These are phyloP conservation scores for Heliocidaris tuberculata DNA, from an alignment of 35 echinoderm and acorn worm genomes.

Conservation along the genomic window DNA sequence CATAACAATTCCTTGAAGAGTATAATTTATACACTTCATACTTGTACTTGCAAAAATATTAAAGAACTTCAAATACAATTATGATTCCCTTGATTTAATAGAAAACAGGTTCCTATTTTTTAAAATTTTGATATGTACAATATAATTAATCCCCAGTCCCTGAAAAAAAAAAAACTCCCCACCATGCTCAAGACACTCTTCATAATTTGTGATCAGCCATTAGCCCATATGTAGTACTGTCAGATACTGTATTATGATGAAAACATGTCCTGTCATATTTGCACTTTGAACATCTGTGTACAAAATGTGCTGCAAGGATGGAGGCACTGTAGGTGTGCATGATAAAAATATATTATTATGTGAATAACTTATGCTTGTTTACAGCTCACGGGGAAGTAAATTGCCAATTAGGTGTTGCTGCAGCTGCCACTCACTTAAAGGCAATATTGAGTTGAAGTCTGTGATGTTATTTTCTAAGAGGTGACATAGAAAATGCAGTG, in stretches of 20 bases:
- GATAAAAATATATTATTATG: not conserved
- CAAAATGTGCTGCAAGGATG: not conserved
- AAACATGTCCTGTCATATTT: not conserved
- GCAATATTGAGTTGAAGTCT: not conserved
- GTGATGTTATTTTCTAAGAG: not conserved
- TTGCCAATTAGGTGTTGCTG: slow-evolving; percentile 9
- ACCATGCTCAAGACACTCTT: not conserved
- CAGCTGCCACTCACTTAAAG: slow-evolving; percentile 15
- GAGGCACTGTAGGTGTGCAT: not conserved
- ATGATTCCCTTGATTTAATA: too few relatives aligned
- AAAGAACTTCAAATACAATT: too few relatives aligned
- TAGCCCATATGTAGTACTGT: not conserved
- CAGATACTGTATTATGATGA: not conserved
- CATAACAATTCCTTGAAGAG: too few relatives aligned
- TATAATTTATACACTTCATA: too few relatives aligned
- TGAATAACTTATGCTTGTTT: not conserved
- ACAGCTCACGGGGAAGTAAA: not conserved
- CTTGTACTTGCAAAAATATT: too few relatives aligned
- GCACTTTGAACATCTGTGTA: not conserved
- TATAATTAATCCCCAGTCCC: too few relatives aligned
- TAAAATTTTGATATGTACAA: too few relatives aligned
- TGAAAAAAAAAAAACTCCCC: not conserved
- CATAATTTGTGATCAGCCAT: not conserved
- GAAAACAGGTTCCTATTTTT: too few relatives aligned
- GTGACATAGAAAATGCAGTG: too few relatives aligned